Base-by-base conservation (phyloP, 2,113 vertebrate genomes). In the Pluvianellus socialis region DNA sequence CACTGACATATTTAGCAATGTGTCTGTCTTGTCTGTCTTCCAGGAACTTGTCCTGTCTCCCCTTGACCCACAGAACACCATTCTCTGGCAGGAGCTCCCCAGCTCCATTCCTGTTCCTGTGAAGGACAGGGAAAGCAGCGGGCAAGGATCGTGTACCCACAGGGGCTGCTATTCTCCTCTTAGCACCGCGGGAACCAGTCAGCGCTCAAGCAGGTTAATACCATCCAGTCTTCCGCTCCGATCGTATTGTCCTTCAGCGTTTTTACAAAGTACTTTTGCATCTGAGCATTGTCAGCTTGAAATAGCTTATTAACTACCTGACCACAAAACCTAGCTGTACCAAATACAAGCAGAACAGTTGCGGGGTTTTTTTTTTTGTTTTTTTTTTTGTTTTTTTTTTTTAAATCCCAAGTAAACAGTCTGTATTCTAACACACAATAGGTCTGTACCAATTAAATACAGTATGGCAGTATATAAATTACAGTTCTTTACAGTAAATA, bases 401-500 rank as follows among this genome's bases (percentile, higher is more conserved):
- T 97, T 33, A 97, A 97, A 98, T 97, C 91, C 73, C 96, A 98
- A 98, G 98, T 98, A 99, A 98, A 99, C 98, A 97, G 97, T 99
- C 98, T 99, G 97, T 99, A 99, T 99, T 99, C 98, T 99, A 99
- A 99, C 98, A 99, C 98, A 99, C 98, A 95, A 88, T 80, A 94
- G 81, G 91, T 98, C 98, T 99, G 99, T 99, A 99, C 98, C 98
- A 98, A 98, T 98, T 98, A 99, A 98, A 99, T 98, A 99, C 98
- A 99, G 97, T 97, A 98, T 97, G 97, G 95, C 98, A 97, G 98
- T 98, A 98, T 99, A 99, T 99, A 99, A 99, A 99, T 98, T 99
- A 99, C 99, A 99, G 98, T 98, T 99, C 98, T 99, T 98, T 99
- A 99, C 99, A 99, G 98, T 98, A 98, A 98, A 99, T 98, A 98